Evolutionary conservation across 2,113 vertebrate genomes (phyloP).

Genomic region (Tyto alba): DNA sequence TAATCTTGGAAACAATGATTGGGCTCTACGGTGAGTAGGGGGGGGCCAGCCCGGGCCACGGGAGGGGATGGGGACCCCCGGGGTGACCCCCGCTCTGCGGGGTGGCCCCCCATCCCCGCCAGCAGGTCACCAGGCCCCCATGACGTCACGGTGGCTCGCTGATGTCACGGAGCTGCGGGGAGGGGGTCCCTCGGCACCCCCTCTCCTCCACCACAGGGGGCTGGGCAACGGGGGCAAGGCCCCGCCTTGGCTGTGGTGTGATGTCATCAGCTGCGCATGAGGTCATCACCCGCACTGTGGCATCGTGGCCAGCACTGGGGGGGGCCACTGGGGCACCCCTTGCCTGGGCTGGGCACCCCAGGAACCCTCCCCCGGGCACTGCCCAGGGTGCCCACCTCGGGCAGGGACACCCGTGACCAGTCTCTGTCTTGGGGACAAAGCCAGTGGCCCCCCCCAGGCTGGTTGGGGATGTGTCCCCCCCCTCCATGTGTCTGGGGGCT

Average conservation of each 20-base stretch:
- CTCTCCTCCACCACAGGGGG: accelerated
- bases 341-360: background rate
- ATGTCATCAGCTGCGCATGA: background rate
- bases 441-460: accelerated
- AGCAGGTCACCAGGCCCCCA: background rate
- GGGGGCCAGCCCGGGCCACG: background rate
- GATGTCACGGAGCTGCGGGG: background rate
- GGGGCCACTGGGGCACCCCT: background rate
- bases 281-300: background rate
- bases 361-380: background rate
- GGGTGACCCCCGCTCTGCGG: background rate
- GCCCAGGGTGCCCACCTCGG: background rate
- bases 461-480: background rate
- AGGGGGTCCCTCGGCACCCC: background rate
- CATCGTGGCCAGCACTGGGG: background rate
- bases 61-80: background rate
- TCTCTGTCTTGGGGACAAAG: background rate
- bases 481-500: accelerated
- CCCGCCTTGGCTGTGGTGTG: background rate
- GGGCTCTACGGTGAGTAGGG: slow-evolving; percentile 99
- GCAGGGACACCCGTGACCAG: background rate
- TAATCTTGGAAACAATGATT: slow-evolving; percentile 99
- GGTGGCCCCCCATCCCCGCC: background rate
- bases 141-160: accelerated
- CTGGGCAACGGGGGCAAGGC: background rate